These are phyloP conservation scores for Sigmodon hispidus DNA, from an alignment of 2,113 vertebrate species.

Conservation along the genomic window DNA sequence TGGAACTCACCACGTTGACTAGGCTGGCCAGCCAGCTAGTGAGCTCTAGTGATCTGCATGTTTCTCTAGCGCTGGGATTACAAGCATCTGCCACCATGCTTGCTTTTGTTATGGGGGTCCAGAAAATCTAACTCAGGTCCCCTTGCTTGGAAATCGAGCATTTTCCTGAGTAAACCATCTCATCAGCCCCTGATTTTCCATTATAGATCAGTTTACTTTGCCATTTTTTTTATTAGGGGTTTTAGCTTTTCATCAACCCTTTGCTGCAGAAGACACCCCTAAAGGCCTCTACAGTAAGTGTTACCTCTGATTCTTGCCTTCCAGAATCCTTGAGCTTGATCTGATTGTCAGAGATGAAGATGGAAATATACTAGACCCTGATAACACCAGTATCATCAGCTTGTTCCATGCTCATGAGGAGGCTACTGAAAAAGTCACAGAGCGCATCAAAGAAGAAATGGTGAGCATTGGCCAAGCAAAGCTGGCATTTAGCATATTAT, in stretches of 20 bases:
- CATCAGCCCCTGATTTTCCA: neutral
- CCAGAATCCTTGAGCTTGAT: slow-evolving; percentile 95
- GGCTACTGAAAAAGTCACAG: slow-evolving; percentile 93
- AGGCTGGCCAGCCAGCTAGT: too few relatives aligned
- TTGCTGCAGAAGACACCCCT: neutral
- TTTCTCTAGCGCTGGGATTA: neutral
- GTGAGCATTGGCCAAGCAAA: slow-evolving; percentile 79
- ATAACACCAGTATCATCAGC: slow-evolving; percentile 95
- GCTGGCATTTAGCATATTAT: neutral
- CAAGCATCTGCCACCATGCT: neutral
- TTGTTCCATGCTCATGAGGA: slow-evolving; percentile 96
- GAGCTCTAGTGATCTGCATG: neutral
- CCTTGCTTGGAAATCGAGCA: neutral
- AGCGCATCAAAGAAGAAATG: slow-evolving; percentile 97
- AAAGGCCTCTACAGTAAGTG: neutral
- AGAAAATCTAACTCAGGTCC: neutral
- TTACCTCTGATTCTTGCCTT: slow-evolving; percentile 47
- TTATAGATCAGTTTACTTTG: neutral
- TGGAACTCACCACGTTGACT: neutral
- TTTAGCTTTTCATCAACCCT: neutral
- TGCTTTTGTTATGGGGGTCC: neutral
- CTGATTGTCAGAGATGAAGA: slow-evolving; percentile 94
- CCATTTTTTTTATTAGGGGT: neutral
- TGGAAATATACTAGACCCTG: slow-evolving; percentile 97
- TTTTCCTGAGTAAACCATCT: neutral